These are phyloP conservation scores for Acanthornis magna DNA, from an alignment of 2,797 vertebrate species.

Conservation along the genomic window DNA sequence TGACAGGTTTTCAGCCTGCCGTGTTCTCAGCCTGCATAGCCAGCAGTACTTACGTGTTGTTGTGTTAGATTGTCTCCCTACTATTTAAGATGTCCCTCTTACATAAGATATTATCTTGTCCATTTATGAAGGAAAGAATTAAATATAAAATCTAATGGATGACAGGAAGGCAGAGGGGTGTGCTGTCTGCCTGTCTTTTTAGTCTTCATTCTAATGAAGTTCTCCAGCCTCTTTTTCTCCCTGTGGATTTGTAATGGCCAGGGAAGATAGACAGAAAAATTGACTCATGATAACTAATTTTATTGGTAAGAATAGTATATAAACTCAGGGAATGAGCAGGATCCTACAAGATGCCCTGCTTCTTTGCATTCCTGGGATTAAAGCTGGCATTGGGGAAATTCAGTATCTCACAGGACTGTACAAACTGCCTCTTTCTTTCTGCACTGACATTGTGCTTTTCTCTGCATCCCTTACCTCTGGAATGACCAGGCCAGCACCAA, in stretches of 20 bases:
- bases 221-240: background rate
- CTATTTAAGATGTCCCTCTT: background rate
- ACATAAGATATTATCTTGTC: background rate
- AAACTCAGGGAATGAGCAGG: background rate
- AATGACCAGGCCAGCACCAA: slow-evolving; percentile 78
- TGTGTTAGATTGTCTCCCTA: background rate
- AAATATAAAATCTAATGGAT: background rate
- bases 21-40: background rate
- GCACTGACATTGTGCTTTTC: background rate
- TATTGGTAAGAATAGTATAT: background rate
- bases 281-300: background rate
- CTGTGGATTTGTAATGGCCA: background rate
- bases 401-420: background rate
- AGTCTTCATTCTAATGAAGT: background rate
- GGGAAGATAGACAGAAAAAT: background rate
- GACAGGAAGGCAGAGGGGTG: background rate
- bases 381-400: fast-evolving
- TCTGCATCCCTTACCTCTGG: background rate
- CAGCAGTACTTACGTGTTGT: background rate
- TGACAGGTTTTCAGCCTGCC: background rate
- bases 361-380: background rate
- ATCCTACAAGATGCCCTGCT: background rate
- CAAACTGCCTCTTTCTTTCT: fast-evolving
- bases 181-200: background rate
- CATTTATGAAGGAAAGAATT: background rate